Evolutionary conservation across 2,797 vertebrate genomes (phyloP), one percentile per base, ranked within the genome.

Genomic region (Parambassis ranga): DNA sequence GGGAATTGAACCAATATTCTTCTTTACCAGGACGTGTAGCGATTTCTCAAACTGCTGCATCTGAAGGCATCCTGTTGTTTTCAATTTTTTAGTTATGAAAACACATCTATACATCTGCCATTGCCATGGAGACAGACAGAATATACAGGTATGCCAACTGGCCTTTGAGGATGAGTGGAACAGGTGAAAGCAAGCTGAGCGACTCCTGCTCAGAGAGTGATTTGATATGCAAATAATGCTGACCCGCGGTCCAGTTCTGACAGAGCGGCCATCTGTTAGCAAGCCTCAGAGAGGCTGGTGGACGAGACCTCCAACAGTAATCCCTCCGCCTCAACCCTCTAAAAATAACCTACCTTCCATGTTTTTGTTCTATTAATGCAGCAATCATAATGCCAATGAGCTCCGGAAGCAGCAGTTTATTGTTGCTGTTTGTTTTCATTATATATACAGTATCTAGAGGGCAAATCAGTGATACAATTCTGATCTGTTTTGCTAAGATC

Each of bases 161-260:
- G 31, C 65, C 23, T 57, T 33, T 14, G 39, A 60, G 62, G 35
- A 19, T 46, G 60, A 65, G 66, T 55, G 76, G 81, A 75, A 75
- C 59, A 65, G 68, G 67, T 76, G 62, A 82, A 70, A 11, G 38
- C 65, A 71, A 26, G 73, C 82, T 74, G 75, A 71, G 77, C n/a
- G 20, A 55, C 70, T 79, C 60, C 70, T 62, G 69, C 71, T 68
- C 65, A 16, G 65, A 74, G 71, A 75, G 47, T 63, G 79, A 81
- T 84, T 84, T 84, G 60, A 82, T 81, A 87, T 89, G 86, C 84
- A 88, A 90, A 90, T 90, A 77, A 48, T 35, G 56, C 72, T 86
- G 82, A 90, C 82, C 87, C 48, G 1, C 46, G 65, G 75, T 68
- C 77, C 78, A 77, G 67, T 51, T 81, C 80, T 81, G 70, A 85